These are phyloP conservation scores for Isotomurus palustris DNA, from an alignment of 2,888 invertebrate species.

Conservation along the genomic window DNA sequence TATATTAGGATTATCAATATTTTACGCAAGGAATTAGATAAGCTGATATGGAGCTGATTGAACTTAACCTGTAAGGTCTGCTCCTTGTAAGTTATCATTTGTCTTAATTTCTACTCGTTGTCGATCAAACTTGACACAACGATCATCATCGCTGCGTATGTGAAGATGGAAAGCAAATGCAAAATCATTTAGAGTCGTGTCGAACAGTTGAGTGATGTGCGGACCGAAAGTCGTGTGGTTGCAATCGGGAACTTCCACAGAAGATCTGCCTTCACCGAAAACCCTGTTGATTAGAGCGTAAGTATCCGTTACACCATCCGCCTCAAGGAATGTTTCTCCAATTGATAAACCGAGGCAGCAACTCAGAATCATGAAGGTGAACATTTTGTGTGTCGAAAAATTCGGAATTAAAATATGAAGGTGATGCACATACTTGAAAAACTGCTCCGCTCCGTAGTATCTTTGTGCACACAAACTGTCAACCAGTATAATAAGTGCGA, in stretches of 20 bases:
- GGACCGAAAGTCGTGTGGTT: constrained; percentile 22
- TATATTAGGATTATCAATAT: too few relatives aligned
- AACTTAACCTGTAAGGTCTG: neutral
- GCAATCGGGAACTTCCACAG: constrained; percentile 37
- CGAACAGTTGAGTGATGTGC: constrained; percentile 30
- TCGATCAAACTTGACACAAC: constrained; percentile 29
- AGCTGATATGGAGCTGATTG: too few relatives aligned
- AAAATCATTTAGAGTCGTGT: constrained; percentile 13
- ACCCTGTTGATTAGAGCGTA: constrained; percentile 30
- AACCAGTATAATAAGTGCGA: too few relatives aligned
- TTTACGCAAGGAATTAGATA: too few relatives aligned
- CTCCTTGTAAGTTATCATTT: neutral
- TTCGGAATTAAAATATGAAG: too few relatives aligned
- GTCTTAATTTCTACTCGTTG: constrained; percentile 32
- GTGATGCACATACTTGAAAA: too few relatives aligned
- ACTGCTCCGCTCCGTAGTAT: too few relatives aligned
- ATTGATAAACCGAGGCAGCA: too few relatives aligned
- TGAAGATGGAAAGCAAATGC: constrained; percentile 34
- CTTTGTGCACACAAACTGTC: too few relatives aligned
- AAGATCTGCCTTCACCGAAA: constrained; percentile 22
- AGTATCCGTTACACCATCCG: constrained; percentile 23
- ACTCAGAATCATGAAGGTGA: too few relatives aligned
- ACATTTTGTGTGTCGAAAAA: too few relatives aligned
- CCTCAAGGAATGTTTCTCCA: constrained; percentile 15
- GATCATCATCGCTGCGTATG: constrained; percentile 28